Percentiles rank a stretch among this genome's conserved stretches.
phyloP scores from a whole-genome alignment of 53 echinoderm and acorn worm species.

The Echinometra lucunter region DNA sequence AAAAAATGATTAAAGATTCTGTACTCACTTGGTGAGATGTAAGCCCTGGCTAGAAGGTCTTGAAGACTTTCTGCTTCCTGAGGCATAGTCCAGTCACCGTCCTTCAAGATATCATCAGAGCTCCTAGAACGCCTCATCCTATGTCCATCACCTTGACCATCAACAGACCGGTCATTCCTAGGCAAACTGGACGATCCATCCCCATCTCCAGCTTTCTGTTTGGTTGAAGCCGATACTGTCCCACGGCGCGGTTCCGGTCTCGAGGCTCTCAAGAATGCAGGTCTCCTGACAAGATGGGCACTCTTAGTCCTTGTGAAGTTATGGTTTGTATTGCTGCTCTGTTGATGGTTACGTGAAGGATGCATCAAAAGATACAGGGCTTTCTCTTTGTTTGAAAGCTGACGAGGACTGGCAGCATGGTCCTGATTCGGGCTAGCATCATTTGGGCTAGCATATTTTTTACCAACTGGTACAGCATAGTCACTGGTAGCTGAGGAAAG shows the following conservation, averaged over 20 bases:
- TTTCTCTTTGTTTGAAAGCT: constrained; percentile 25
- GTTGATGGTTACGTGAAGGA: not conserved
- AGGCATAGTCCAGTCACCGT: constrained; percentile 58
- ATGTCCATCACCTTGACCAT: not conserved
- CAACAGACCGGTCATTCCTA: constrained; percentile 40
- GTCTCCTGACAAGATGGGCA: constrained; percentile 44
- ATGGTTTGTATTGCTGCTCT: not conserved
- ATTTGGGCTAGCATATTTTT: not conserved
- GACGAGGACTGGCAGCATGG: not conserved
- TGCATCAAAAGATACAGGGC: constrained; percentile 41
- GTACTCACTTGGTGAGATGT: constrained; percentile 63
- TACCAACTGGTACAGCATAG: constrained; percentile 35
- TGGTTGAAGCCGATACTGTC: constrained; percentile 37
- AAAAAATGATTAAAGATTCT: not conserved
- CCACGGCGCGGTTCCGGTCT: constrained; percentile 45
- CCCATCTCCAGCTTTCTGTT: not conserved
- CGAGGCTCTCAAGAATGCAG: constrained; percentile 21
- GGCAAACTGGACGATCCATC: constrained; percentile 61
- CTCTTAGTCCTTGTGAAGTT: constrained; percentile 53
- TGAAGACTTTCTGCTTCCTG: constrained; percentile 72
- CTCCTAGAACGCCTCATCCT: constrained; percentile 64
- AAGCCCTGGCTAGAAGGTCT: constrained; percentile 71
- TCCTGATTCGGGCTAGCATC: not conserved
- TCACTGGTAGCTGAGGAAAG: constrained; percentile 38
- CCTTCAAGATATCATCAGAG: constrained; percentile 56